These are phyloP conservation scores for Sander vitreus DNA, from an alignment of 2,113 vertebrate genomes.

Conservation along the genomic window DNA sequence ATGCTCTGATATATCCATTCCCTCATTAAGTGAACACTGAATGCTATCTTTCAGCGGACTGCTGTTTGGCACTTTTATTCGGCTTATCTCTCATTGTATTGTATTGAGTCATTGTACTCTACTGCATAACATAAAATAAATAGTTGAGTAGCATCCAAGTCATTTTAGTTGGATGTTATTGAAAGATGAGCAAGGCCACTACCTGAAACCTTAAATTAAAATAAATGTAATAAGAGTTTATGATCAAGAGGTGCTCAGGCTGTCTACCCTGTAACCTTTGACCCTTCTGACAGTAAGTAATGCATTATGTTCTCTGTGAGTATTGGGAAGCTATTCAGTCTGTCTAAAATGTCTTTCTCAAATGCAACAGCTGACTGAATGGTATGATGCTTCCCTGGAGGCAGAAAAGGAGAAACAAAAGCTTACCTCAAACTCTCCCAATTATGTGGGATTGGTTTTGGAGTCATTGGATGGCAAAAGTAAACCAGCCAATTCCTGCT, in stretches of 20 bases:
- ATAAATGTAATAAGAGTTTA: not conserved
- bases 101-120: not conserved
- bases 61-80: constrained; percentile 10
- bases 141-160: not conserved
- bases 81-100: constrained; percentile 20
- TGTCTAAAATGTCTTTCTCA: constrained; percentile 28
- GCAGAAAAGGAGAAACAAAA: not conserved
- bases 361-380: constrained; percentile 19
- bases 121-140: not conserved
- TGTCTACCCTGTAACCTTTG: not conserved
- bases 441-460: not conserved
- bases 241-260: constrained; percentile 1
- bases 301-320: constrained; percentile 12
- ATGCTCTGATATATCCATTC: not conserved
- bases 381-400: not conserved
- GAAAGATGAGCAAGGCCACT: not conserved
- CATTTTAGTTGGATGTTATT: constrained; percentile 9
- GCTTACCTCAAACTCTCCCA: constrained; percentile 8
- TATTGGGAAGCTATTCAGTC: not conserved
- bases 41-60: not conserved
- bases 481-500: constrained; percentile 22
- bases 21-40: not conserved
- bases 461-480: constrained; percentile 21
- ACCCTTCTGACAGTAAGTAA: constrained; percentile 24
- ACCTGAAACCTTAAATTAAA: not conserved